phyloP scores from a whole-genome alignment of 2,888 invertebrate genomes.

The Rotaria macrura region DNA sequence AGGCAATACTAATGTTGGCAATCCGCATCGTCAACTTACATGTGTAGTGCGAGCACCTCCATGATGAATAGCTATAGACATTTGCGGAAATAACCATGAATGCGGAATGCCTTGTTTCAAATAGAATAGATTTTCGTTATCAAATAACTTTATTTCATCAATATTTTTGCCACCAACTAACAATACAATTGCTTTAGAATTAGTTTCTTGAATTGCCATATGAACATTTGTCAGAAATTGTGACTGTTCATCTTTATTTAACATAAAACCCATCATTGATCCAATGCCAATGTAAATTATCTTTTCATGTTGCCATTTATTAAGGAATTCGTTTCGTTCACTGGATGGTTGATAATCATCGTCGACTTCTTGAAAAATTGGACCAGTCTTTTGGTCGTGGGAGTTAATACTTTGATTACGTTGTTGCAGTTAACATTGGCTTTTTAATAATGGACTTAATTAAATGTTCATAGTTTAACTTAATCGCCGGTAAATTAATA shows the following conservation, averaged over 20 bases:
- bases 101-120: not conserved
- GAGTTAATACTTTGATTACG: not conserved
- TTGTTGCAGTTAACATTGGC: not conserved
- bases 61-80: not conserved
- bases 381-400: not conserved
- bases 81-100: not conserved
- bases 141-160: not conserved
- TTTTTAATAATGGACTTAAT: not conserved
- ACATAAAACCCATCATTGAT: not conserved
- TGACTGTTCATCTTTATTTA: not conserved
- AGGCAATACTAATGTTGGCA: slow-evolving; percentile 8
- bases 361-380: not conserved
- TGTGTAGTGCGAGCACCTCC: not conserved
- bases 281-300: not conserved
- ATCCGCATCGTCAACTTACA: not conserved
- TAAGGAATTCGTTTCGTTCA: not conserved
- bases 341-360: not conserved
- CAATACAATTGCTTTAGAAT: not conserved
- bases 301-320: not conserved
- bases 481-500: not conserved
- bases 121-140: not conserved
- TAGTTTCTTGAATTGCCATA: not conserved
- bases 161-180: not conserved
- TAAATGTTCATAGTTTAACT: not conserved
- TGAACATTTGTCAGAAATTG: not conserved